Conservation (phyloP, 2,888 invertebrate genomes). For the Eueremaeus valkanovi region DNA sequence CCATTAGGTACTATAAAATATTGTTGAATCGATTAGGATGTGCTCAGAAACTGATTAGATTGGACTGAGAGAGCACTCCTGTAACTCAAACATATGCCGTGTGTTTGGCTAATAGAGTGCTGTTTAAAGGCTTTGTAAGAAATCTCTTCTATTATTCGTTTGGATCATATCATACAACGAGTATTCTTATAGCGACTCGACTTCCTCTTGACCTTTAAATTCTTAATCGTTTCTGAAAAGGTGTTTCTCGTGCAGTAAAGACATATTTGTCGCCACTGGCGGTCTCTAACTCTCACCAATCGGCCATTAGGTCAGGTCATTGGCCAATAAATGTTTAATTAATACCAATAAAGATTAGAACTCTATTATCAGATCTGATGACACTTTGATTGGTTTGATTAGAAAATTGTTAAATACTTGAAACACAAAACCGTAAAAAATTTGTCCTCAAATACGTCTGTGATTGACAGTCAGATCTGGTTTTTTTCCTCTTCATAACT, state of each 20-base stretch:
- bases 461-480: too few species aligned
- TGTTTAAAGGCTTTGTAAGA: neutral
- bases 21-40: neutral
- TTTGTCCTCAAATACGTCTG: too few species aligned
- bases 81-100: neutral
- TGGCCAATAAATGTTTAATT: slow-evolving; percentile 4
- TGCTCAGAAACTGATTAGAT: neutral
- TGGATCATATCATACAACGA: neutral
- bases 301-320: slow-evolving; percentile 29
- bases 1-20: neutral
- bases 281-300: neutral
- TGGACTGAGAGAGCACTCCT: neutral
- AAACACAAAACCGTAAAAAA: too few species aligned
- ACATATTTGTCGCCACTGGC: neutral
- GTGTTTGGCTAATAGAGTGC: neutral
- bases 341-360: neutral
- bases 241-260: slow-evolving; percentile 19
- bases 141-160: neutral
- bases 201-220: slow-evolving; percentile 34
- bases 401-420: too few species aligned
- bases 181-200: neutral
- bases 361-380: too few species aligned
- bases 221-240: neutral
- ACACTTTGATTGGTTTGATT: too few species aligned
- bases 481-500: too few species aligned